Evolutionary conservation across 2,888 invertebrate genomes (phyloP).

Genomic region (Lathronympha strigana): DNA sequence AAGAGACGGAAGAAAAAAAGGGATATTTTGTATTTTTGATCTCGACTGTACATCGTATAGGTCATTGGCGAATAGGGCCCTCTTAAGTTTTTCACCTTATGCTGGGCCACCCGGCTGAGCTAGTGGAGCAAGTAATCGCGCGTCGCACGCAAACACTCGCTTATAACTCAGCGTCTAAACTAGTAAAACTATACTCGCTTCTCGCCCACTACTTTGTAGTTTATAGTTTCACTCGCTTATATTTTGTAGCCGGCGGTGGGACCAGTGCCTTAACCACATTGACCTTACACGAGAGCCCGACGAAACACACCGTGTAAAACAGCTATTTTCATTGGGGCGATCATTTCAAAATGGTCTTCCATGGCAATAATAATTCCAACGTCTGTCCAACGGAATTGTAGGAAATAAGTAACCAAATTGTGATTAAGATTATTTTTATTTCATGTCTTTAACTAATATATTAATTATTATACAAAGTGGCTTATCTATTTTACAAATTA

Average conservation of each 20-base stretch:
- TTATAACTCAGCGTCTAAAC: constrained; percentile 3
- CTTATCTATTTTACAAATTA: constrained; percentile 71
- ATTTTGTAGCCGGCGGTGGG: constrained; percentile 5
- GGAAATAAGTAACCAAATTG: constrained; percentile 48
- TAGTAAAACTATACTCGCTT: constrained; percentile 5
- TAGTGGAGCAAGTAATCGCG: constrained; percentile 7
- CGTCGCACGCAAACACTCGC: constrained; percentile 9
- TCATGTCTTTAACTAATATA: constrained; percentile 79
- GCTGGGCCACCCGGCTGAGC: background rate
- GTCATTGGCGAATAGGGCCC: background rate
- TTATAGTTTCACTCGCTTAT: constrained; percentile 8
- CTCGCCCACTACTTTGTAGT: constrained; percentile 11
- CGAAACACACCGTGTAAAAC: too few relatives aligned
- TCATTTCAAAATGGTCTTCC: too few relatives aligned
- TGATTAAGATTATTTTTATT: constrained; percentile 68
- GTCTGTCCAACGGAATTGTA: background rate
- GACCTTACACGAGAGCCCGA: too few relatives aligned
- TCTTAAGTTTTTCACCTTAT: too few relatives aligned
- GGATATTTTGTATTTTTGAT: constrained; percentile 3
- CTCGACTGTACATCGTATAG: constrained; percentile 5
- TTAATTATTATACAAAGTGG: constrained; percentile 78
- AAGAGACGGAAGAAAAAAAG: constrained; percentile 20
- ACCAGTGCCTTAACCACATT: background rate
- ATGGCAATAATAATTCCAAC: background rate
- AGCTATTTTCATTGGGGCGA: too few relatives aligned